These are phyloP conservation scores for Nymphalis c-album DNA, from an alignment of 2,888 invertebrate species.

Conservation along the genomic window DNA sequence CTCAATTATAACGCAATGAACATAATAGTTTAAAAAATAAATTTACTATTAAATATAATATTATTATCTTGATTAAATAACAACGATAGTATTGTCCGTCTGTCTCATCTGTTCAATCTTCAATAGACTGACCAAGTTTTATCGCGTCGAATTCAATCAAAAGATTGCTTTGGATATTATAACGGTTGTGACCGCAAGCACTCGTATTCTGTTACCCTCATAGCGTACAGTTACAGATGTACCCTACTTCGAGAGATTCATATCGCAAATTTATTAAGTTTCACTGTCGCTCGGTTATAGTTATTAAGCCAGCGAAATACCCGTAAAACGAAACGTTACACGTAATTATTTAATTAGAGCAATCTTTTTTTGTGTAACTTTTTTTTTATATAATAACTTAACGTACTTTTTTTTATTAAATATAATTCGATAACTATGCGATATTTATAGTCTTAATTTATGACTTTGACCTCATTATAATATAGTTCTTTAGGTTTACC, in stretches of 20 bases:
- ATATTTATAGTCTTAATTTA: background rate
- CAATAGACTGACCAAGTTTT: constrained; percentile 34
- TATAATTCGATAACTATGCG: no score
- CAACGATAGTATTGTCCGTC: background rate
- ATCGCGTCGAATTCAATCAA: constrained; percentile 48
- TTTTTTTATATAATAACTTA: no score
- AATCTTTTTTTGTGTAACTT: no score
- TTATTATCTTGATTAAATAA: no score
- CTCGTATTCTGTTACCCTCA: constrained; percentile 42
- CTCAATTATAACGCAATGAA: no score
- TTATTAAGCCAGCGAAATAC: constrained; percentile 19
- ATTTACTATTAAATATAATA: no score
- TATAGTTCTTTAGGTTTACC: no score
- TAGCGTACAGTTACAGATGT: constrained; percentile 50
- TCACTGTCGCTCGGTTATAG: constrained; percentile 30
- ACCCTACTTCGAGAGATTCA: constrained; percentile 54
- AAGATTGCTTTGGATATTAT: constrained; percentile 44
- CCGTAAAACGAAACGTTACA: constrained; percentile 23
- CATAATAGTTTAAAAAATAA: no score
- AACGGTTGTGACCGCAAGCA: constrained; percentile 52
- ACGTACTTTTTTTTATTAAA: no score
- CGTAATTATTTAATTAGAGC: background rate
- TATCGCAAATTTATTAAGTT: constrained; percentile 38
- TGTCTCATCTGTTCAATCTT: constrained; percentile 12
- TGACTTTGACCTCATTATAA: background rate